phyloP scores from a whole-genome alignment of 2,797 vertebrate genomes.

The Pangasius mekongensis region DNA sequence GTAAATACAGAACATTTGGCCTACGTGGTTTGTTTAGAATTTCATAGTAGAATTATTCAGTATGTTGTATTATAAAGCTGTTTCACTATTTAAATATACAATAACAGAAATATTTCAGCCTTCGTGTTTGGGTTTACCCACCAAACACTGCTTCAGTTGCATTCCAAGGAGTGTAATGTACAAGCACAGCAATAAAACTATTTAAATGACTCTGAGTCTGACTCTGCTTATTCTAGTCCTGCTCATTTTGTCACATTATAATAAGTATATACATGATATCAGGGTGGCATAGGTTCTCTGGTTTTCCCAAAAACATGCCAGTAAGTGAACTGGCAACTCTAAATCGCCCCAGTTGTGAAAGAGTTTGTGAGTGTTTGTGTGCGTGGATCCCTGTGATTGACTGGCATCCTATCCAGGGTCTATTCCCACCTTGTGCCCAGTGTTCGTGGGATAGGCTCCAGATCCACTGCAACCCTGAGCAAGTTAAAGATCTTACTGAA shows the following conservation, averaged over 20 bases:
- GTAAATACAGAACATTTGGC: conserved; percentile 72
- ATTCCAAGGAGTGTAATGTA: conserved; percentile 71
- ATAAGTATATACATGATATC: not conserved
- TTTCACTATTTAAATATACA: conserved; percentile 86
- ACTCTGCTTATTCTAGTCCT: conserved; percentile 2
- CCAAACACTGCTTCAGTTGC: conserved; percentile 66
- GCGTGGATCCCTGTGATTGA: not conserved
- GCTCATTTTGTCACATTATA: not conserved
- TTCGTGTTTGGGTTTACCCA: conserved; percentile 63
- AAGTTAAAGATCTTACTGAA: not conserved
- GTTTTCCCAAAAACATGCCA: too few relatives aligned
- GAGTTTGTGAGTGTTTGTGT: not conserved
- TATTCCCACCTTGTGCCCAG: not conserved
- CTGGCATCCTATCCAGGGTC: not conserved
- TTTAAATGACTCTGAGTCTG: conserved; percentile 59
- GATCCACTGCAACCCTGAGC: not conserved
- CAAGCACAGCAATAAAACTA: conserved; percentile 78
- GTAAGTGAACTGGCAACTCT: not conserved
- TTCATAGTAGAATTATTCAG: conserved; percentile 72
- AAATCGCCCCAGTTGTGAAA: not conserved
- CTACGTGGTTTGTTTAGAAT: conserved; percentile 70
- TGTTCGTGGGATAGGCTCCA: not conserved
- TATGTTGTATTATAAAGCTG: conserved; percentile 80
- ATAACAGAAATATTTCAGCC: conserved; percentile 68
- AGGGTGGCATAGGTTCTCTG: not conserved